phyloP scores from a whole-genome alignment of 1,140 invertebrate species.

The Heliconius congener region DNA sequence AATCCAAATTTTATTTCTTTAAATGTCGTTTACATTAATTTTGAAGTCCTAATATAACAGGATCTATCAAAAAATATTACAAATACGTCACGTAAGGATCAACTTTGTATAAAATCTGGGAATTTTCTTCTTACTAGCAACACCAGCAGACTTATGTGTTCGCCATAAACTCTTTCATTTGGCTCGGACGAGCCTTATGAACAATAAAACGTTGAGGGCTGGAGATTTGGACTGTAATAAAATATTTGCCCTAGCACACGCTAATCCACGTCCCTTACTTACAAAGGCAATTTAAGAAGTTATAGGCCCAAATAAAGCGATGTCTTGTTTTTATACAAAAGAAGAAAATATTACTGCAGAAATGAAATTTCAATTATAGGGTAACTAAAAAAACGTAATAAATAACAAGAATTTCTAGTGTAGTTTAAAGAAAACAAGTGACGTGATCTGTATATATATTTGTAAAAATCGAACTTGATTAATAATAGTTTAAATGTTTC shows the following conservation, averaged over 20 bases:
- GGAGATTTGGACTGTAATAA: slow-evolving; percentile 80
- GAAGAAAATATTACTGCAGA: slow-evolving; percentile 28
- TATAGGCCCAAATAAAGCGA: slow-evolving; percentile 52
- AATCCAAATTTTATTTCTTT: neutral
- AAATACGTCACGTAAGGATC: neutral
- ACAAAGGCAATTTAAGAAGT: slow-evolving; percentile 76
- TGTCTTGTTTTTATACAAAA: slow-evolving; percentile 25
- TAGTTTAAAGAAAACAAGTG: neutral
- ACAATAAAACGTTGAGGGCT: slow-evolving; percentile 80
- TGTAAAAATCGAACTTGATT: too few relatives aligned
- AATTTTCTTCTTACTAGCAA: slow-evolving; percentile 53
- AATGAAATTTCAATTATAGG: neutral
- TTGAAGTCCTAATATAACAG: neutral
- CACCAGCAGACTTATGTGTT: slow-evolving; percentile 72
- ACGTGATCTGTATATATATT: too few relatives aligned
- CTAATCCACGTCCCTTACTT: slow-evolving; percentile 78
- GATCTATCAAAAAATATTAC: neutral
- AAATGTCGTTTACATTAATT: neutral
- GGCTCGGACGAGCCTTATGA: slow-evolving; percentile 79
- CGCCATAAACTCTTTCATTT: slow-evolving; percentile 81
- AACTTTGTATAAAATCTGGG: slow-evolving; percentile 41
- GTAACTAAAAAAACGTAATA: neutral
- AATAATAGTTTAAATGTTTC: too few relatives aligned
- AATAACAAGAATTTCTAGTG: neutral
- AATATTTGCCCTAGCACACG: slow-evolving; percentile 79